These are phyloP conservation scores for Emberiza fucata DNA, from an alignment of 2,113 vertebrate genomes.

Conservation along the genomic window DNA sequence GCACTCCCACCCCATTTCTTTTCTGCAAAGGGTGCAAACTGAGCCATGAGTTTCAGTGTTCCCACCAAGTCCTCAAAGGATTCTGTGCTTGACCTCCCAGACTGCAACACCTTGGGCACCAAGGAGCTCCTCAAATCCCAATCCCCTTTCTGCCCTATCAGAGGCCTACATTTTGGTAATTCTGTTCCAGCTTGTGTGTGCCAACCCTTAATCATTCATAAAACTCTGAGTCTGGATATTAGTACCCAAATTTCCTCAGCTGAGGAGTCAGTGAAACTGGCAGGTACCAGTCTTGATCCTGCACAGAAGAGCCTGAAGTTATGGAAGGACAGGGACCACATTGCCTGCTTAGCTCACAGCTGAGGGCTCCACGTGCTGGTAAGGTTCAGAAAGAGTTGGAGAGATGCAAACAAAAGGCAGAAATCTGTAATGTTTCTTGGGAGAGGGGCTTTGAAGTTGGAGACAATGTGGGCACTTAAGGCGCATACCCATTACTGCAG, in stretches of 20 bases:
- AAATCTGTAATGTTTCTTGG: not conserved
- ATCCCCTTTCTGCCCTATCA: not conserved
- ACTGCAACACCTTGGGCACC: not conserved
- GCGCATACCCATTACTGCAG: not conserved
- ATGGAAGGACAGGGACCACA: rapidly evolving
- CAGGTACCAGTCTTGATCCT: not conserved
- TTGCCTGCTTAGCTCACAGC: not conserved
- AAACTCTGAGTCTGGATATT: not conserved
- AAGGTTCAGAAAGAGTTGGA: not conserved
- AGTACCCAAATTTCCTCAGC: not conserved
- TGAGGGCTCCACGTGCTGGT: not conserved
- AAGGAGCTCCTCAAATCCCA: not conserved
- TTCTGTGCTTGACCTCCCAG: not conserved
- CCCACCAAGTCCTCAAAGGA: not conserved
- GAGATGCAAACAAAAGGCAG: not conserved
- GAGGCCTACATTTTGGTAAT: not conserved
- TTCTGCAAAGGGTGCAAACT: rapidly evolving
- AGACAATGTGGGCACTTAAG: not conserved
- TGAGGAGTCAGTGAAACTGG: not conserved
- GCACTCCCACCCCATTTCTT: rapidly evolving
- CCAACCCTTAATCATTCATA: not conserved
- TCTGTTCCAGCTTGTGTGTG: rapidly evolving
- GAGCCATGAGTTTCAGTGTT: rapidly evolving
- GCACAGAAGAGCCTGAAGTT: not conserved
- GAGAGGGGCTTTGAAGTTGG: not conserved